Conservation (phyloP, 2,888 invertebrate genomes). For the Mermis nigrescens region DNA sequence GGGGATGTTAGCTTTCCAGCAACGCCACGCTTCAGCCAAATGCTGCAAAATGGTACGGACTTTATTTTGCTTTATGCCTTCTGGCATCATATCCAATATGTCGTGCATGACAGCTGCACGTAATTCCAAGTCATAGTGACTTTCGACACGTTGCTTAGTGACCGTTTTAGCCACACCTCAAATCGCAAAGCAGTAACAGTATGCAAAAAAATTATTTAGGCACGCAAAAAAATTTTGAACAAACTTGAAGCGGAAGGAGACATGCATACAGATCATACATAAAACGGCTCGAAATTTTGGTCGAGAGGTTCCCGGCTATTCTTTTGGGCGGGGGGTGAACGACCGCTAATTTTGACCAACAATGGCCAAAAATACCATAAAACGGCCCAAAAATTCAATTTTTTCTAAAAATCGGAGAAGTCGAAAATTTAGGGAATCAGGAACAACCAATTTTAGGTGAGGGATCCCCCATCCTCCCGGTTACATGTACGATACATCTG, state of each 20-base stretch:
- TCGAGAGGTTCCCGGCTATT: no score
- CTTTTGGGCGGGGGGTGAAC: no score
- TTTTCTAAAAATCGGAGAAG: no score
- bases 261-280: no score
- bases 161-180: conserved; percentile 80
- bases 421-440: no score
- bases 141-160: conserved; percentile 96
- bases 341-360: no score
- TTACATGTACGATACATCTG: no score
- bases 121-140: conserved; percentile 94
- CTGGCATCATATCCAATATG: conserved; percentile 99
- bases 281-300: no score
- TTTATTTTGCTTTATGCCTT: conserved; percentile 98
- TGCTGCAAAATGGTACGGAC: conserved; percentile 95
- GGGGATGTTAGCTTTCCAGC: conserved; percentile 99
- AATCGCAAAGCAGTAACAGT: background rate
- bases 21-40: conserved; percentile 95
- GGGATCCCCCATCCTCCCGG: no score
- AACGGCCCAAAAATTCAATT: no score
- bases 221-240: background rate
- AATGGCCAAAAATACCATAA: no score
- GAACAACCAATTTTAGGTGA: no score
- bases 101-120: conserved; percentile 55
- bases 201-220: background rate
- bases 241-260: background rate